These are phyloP conservation scores for Cossypha niveicapilla DNA, from an alignment of 2,797 vertebrate genomes.

Conservation along the genomic window DNA sequence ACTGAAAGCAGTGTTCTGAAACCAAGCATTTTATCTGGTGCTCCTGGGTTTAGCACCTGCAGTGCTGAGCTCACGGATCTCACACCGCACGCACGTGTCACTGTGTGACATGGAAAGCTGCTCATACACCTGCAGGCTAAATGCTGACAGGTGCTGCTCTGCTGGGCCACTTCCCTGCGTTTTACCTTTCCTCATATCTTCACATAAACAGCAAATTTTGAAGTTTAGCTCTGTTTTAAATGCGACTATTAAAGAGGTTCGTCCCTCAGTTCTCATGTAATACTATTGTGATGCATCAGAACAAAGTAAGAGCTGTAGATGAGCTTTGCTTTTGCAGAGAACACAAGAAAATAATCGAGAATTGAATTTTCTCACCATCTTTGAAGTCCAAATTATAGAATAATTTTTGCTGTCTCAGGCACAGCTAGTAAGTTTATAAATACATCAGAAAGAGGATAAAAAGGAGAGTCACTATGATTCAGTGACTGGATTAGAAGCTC, in stretches of 20 bases:
- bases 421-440: not conserved
- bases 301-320: not conserved
- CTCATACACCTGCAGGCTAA: not conserved
- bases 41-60: not conserved
- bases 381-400: not conserved
- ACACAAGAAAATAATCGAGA: not conserved
- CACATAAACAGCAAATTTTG: not conserved
- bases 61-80: not conserved
- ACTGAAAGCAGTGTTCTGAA: not conserved
- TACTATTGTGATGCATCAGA: not conserved
- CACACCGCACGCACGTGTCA: too few species aligned
- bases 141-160: not conserved
- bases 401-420: not conserved
- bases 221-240: not conserved
- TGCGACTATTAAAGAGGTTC: not conserved
- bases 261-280: not conserved
- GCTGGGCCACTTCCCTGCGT: not conserved
- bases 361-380: not conserved
- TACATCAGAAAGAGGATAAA: not conserved
- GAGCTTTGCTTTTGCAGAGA: not conserved
- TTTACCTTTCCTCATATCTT: not conserved
- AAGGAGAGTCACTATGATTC: not conserved
- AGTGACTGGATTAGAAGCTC: not conserved
- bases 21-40: rapidly evolving
- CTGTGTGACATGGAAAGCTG: rapidly evolving